Evolutionary conservation across 2,888 invertebrate species (phyloP).

Genomic region (Neocrepidodera transversa): DNA sequence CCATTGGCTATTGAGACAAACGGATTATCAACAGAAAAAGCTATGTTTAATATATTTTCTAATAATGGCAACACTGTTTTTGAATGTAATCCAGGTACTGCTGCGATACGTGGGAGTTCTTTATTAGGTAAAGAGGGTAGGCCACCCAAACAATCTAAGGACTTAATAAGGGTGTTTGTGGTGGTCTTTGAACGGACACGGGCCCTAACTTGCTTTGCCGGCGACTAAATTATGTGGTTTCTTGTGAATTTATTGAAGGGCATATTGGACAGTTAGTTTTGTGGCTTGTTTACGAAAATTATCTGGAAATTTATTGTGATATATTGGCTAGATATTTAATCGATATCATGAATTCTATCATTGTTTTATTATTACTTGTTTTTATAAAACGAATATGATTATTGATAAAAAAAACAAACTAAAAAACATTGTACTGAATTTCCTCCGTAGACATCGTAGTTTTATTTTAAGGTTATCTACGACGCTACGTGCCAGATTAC

Average conservation of each 20-base stretch:
- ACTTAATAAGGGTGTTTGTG: conserved; percentile 17
- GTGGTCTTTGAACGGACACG: conserved; percentile 8
- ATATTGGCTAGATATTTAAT: no score
- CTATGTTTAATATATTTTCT: no score
- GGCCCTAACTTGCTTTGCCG: conserved; percentile 2
- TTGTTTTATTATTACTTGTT: no score
- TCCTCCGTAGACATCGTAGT: no score
- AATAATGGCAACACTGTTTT: not conserved
- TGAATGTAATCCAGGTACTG: not conserved
- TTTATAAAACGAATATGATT: no score
- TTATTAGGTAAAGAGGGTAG: conserved; percentile 16
- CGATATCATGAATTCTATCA: no score
- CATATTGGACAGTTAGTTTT: not conserved
- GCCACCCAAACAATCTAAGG: conserved; percentile 13
- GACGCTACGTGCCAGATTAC: conserved; percentile 9
- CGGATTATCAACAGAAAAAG: no score
- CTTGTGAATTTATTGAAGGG: conserved; percentile 7
- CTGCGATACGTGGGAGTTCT: conserved; percentile 17
- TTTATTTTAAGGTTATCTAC: not conserved
- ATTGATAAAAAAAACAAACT: no score
- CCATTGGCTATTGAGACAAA: no score
- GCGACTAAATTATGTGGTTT: conserved; percentile 1
- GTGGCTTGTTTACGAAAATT: not conserved
- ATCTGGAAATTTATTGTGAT: no score
- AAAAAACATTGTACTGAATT: no score